Conservation (phyloP, 2,888 invertebrate genomes). For the Pimpla rufipes region DNA sequence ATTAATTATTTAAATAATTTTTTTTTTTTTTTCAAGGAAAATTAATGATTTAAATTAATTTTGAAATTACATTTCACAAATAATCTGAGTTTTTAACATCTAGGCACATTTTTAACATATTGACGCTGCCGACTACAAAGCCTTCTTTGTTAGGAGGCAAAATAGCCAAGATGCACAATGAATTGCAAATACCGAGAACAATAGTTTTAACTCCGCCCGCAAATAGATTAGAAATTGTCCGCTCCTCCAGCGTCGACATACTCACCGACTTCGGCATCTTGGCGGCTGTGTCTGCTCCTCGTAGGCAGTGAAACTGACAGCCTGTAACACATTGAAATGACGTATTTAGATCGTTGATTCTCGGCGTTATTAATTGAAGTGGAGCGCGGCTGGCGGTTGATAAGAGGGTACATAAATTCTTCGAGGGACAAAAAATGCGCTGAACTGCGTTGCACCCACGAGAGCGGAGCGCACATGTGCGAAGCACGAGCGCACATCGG, state of each 20-base stretch:
- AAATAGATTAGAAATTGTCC: neutral
- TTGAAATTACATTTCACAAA: no score
- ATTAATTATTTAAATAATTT: no score
- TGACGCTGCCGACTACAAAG: no score
- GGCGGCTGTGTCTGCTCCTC: slow-evolving; percentile 74
- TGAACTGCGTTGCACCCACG: neutral
- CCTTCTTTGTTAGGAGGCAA: no score
- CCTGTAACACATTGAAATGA: slow-evolving; percentile 78
- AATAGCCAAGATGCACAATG: no score
- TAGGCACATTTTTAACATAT: no score
- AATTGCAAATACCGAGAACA: neutral
- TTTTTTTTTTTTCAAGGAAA: no score
- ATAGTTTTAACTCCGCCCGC: neutral
- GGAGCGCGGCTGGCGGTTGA: slow-evolving; percentile 39
- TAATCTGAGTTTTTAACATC: no score
- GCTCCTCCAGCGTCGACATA: slow-evolving; percentile 47
- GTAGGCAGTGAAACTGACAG: slow-evolving; percentile 76
- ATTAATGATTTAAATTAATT: no score
- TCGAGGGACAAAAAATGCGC: neutral
- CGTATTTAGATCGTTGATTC: slow-evolving; percentile 58
- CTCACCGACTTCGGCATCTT: slow-evolving; percentile 84
- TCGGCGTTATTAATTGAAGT: slow-evolving; percentile 46
- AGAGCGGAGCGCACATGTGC: slow-evolving; percentile 39
- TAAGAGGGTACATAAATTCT: slow-evolving; percentile 42
- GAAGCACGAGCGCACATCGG: no score